Conservation (phyloP, 2,113 vertebrate genomes). For the Urocolius indicus region DNA sequence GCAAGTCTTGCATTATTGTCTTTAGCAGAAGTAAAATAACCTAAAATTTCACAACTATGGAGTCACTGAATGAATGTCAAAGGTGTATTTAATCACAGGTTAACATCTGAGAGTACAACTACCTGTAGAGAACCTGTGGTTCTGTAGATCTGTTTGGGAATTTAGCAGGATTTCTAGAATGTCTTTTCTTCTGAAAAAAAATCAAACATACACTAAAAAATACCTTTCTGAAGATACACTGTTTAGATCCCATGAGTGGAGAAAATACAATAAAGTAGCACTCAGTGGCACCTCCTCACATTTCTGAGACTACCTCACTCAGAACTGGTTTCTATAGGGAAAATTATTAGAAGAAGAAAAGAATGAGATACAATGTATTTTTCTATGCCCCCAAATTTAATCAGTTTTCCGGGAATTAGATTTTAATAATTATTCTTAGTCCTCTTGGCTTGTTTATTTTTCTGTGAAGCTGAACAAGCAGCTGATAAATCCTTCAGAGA, state of each 20-base stretch:
- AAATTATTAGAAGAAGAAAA: neutral
- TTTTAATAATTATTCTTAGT: neutral
- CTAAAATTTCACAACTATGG: neutral
- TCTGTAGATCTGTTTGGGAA: neutral
- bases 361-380: fast-evolving
- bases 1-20: neutral
- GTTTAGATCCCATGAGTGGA: neutral
- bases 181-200: neutral
- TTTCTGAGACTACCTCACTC: neutral
- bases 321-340: neutral
- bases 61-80: neutral
- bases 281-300: neutral
- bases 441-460: neutral
- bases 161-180: neutral
- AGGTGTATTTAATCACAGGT: neutral
- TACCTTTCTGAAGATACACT: neutral
- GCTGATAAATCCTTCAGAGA: neutral
- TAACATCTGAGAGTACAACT: neutral
- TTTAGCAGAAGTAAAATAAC: neutral
- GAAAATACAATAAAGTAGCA: neutral
- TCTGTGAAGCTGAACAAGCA: neutral
- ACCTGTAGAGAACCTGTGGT: neutral
- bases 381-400: neutral
- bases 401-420: neutral
- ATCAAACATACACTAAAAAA: neutral